Evolutionary conservation across 2,888 invertebrate genomes (phyloP), one percentile per base, ranked within the genome.

Genomic region (Eilema depressum): DNA sequence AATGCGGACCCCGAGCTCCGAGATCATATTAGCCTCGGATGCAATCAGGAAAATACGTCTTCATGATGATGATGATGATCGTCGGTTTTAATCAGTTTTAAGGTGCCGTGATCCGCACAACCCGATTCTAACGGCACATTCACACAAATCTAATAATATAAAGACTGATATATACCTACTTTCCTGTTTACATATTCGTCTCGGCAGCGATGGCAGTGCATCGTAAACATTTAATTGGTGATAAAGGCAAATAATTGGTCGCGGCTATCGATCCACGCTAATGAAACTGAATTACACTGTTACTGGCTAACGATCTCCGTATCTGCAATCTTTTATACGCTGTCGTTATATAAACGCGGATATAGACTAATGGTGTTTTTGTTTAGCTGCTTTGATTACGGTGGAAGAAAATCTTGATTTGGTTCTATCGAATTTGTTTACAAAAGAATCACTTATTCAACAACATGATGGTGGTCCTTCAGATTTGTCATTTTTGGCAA

Each of bases 181-280:
- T 74, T 71, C 53, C 71, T 82, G 82, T 84, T 83, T 81, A 80
- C 78, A 81, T 83, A 85, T 83, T 84, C 84, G 83, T 83, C 81
- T 83, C 80, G 81, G 85, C 84, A 83, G 84, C 82, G 77, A 79
- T 81, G 81, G 81, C 81, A 82, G 88, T 82, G 87, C 90, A 92
- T 91, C 92, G 92, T 93, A 92, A 92, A 92, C 86, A 86, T 89
- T 87, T 92, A 91, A 92, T 92, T 92, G 92, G 92, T 92, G 91
- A 90, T 92, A 92, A 92, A 91, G 84, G 81, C 87, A 84, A 79
- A 85, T 92, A 92, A 92, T 92, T 92, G 92, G 91, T 83, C 84
- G 83, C 88, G 87, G 88, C 86, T 92, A 93, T 93, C 93, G 93
- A 85, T 85, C 89, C 86, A 79, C 86, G 83, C 89, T 92, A 93